phyloP scores from a whole-genome alignment of 1,140 invertebrate species.

The Neoseiulus cucumeris region DNA sequence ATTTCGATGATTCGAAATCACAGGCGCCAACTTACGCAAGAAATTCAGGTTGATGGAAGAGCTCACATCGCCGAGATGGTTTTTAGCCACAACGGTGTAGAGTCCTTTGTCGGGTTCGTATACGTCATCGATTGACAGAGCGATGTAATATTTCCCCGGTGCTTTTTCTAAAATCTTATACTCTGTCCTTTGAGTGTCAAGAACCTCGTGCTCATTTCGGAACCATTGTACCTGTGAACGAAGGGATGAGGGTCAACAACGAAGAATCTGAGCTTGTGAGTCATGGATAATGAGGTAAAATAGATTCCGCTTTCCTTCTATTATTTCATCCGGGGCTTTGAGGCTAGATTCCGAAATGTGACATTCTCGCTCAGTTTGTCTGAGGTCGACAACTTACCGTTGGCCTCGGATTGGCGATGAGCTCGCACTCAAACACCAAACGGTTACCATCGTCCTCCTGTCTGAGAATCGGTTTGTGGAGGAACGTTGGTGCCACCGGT shows the following conservation, averaged over 20 bases:
- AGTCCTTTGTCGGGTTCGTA: conserved; percentile 85
- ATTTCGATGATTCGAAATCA: no score
- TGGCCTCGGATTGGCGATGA: conserved; percentile 65
- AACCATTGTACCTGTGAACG: conserved; percentile 23
- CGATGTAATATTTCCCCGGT: conserved; percentile 65
- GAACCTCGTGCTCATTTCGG: conserved; percentile 27
- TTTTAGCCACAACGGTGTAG: conserved; percentile 93
- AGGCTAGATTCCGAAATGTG: no score
- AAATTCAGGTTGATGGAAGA: conserved; percentile 97
- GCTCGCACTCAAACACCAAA: conserved; percentile 80
- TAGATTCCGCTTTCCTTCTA: no score
- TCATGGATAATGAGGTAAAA: no score
- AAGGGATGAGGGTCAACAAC: no score
- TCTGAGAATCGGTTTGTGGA: conserved; percentile 79
- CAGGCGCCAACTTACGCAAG: conserved; percentile 55
- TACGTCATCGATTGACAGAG: conserved; percentile 81
- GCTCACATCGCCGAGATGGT: conserved; percentile 89
- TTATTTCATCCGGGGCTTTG: no score
- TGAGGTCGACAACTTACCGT: conserved; percentile 2
- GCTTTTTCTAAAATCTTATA: conserved; percentile 63
- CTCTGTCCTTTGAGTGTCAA: conserved; percentile 57
- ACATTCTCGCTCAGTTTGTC: no score
- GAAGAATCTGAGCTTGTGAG: no score
- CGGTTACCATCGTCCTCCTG: conserved; percentile 90
- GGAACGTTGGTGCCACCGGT: conserved; percentile 71